A percentile compares a stretch with the other conserved stretches of the same genome.
phyloP scores from a whole-genome alignment of 1,140 invertebrate species.

The Meteorus sp. region DNA sequence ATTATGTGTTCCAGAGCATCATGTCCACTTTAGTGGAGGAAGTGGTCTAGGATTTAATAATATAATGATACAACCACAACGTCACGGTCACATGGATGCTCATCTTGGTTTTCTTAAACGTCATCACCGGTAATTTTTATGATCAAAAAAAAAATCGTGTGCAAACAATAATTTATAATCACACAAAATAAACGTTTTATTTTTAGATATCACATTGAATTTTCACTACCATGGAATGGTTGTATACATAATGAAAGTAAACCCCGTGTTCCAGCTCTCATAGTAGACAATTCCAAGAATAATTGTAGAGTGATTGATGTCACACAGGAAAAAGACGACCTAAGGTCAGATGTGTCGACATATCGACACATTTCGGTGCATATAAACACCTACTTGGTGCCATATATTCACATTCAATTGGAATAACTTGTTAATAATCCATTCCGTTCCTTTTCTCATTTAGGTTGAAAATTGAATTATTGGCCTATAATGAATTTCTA shows the following conservation, averaged over 20 bases:
- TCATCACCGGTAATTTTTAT: constrained; percentile 41
- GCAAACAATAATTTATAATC: too few relatives aligned
- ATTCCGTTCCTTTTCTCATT: constrained; percentile 14
- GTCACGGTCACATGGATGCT: constrained; percentile 46
- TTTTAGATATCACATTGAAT: constrained; percentile 45
- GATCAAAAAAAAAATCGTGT: too few relatives aligned
- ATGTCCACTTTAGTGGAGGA: constrained; percentile 48
- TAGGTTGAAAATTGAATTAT: constrained; percentile 58
- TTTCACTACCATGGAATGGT: constrained; percentile 44
- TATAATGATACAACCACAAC: constrained; percentile 48
- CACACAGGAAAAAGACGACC: constrained; percentile 40
- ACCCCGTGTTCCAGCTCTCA: constrained; percentile 28
- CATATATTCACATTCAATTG: background rate
- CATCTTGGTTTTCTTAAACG: constrained; percentile 48
- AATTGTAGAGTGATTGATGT: constrained; percentile 41
- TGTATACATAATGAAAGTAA: constrained; percentile 37
- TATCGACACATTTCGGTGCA: background rate
- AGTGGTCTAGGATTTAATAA: constrained; percentile 46
- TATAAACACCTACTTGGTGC: background rate
- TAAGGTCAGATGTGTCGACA: constrained; percentile 34
- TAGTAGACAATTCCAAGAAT: constrained; percentile 32
- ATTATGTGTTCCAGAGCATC: constrained; percentile 45
- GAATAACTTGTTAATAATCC: background rate
- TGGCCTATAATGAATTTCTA: constrained; percentile 60
- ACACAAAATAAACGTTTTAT: too few relatives aligned